A percentile compares a stretch with the other conserved stretches of the same genome.
These are phyloP conservation scores for Coilia nasus DNA, from an alignment of 2,797 vertebrate species.

Conservation along the genomic window DNA sequence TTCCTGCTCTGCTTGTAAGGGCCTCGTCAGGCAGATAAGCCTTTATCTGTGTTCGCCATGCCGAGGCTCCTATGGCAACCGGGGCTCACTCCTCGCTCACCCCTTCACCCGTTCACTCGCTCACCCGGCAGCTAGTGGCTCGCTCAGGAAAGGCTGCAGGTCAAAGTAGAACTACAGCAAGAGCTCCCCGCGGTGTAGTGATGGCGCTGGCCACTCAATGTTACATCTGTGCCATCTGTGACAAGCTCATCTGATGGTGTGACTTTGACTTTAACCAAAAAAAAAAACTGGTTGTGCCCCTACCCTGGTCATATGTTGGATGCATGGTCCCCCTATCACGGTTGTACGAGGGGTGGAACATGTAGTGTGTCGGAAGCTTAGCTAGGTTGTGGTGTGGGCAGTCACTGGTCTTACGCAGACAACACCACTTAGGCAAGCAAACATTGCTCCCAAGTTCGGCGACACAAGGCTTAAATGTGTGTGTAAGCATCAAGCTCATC, in stretches of 20 bases:
- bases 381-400: background rate
- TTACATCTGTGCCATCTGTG: background rate
- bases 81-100: background rate
- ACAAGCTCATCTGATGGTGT: background rate
- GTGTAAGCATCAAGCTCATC: background rate
- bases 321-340: background rate
- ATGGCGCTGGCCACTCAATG: background rate
- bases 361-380: background rate
- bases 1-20: background rate
- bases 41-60: slow-evolving; percentile 10
- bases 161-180: background rate
- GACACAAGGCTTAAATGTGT: slow-evolving; percentile 10
- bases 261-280: background rate
- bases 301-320: background rate
- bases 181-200: background rate
- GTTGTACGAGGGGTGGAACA: background rate
- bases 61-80: background rate
- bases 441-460: slow-evolving; percentile 22
- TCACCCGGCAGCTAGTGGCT: background rate
- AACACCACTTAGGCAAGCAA: slow-evolving; percentile 29
- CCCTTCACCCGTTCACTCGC: background rate
- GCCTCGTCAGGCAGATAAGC: slow-evolving; percentile 17
- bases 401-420: slow-evolving; percentile 15
- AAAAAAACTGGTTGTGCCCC: too few relatives aligned
- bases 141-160: background rate